Conservation (phyloP, 2,797 vertebrate species). For the Paratrypauchen microcephalus region DNA sequence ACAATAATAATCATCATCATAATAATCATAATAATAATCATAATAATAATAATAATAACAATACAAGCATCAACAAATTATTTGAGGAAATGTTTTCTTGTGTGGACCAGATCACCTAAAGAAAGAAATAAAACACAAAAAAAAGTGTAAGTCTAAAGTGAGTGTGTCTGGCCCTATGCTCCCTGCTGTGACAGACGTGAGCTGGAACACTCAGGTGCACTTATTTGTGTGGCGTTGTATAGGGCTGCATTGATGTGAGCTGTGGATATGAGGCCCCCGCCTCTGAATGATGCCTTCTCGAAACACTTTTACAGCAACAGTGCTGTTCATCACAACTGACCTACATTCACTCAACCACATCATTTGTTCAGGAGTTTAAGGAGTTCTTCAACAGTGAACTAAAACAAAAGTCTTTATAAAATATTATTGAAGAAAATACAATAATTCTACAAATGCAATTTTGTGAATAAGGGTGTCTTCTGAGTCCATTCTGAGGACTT, state of each 20-base stretch:
- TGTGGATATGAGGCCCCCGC: constrained; percentile 40
- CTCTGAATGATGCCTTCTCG: constrained; percentile 44
- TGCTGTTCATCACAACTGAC: constrained; percentile 40
- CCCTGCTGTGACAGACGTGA: constrained; percentile 43
- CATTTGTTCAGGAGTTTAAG: not conserved
- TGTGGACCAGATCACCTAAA: constrained; percentile 2
- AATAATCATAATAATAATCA: too few relatives aligned
- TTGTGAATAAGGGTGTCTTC: too few relatives aligned
- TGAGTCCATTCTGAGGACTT: too few relatives aligned
- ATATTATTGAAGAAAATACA: too few relatives aligned
- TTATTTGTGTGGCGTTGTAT: constrained; percentile 45
- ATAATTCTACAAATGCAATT: too few relatives aligned
- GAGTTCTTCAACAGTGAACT: not conserved
- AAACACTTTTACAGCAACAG: constrained; percentile 57
- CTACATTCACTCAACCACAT: constrained; percentile 28
- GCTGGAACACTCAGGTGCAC: constrained; percentile 30
- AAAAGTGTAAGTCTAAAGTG: constrained; percentile 24
- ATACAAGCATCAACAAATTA: too few relatives aligned
- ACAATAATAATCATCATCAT: too few relatives aligned
- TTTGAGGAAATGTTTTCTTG: constrained; percentile 8
- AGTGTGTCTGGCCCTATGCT: constrained; percentile 23
- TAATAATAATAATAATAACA: too few relatives aligned
- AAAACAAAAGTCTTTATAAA: too few relatives aligned
- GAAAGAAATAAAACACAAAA: constrained; percentile 6
- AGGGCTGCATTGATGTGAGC: constrained; percentile 40